Base-by-base conservation (phyloP, 92 coral and sea anemone species). In the Phenganax marumi region DNA sequence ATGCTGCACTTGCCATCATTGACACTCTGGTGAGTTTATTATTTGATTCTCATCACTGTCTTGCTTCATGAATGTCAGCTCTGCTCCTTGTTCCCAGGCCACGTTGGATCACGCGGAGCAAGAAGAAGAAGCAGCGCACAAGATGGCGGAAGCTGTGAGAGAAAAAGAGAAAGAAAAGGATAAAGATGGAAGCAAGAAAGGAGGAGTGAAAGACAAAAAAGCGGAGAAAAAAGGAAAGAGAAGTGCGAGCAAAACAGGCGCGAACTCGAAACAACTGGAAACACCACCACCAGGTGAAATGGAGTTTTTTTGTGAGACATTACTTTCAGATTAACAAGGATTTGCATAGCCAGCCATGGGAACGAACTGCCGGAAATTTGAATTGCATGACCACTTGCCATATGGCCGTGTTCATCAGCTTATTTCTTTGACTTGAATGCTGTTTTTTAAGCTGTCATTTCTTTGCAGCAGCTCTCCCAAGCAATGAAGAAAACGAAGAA, bases 81-180 rank as follows among this genome's bases (percentile, higher is more conserved):
- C 16, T 3, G 6, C 49, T 75, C 18, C 10, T 52, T 76, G 17
- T 78, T 82, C 11, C 54, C 81, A 95, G 97, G 98, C 96, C 23
- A 76, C 89, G 52, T 75, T 95, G 79, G 98, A 95, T 58, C 93
- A 90, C 70, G 91, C 93, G 8, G 98, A 95, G 52, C 97, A 92
- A 63, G 98, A 95, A 53, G 98, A 92, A 8, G 97, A 95, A 68
- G 97, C 93, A 7, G 43, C 43, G 43, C 76, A 84, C 14, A 68
- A 93, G 53, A 90, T 89, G 83, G 84, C 86, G 12, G 97, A 95
- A 73, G 89, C 88, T 26, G 91, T 90, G 23, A 92, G 87, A 81
- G 98, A 94, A 77, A 92, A 87, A 75, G 98, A 95, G 75, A 89
- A 88, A 84, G 98, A 95, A 49, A 88, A 91, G 6, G 46, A 92